These are phyloP conservation scores for Aspidiotus destructor DNA, from an alignment of 2,888 invertebrate genomes.

Conservation along the genomic window DNA sequence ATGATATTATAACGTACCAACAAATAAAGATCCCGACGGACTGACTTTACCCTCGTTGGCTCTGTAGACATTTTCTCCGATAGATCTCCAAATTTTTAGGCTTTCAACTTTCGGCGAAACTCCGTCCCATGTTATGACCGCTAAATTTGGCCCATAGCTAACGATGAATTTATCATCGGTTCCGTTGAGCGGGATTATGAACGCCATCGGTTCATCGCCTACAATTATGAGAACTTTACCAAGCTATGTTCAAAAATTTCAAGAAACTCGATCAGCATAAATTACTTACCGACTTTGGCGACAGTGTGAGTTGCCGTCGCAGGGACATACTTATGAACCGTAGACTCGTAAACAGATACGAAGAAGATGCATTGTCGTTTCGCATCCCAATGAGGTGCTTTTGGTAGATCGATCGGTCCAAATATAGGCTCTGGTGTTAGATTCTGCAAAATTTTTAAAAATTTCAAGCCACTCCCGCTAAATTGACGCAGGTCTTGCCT, in stretches of 20 bases:
- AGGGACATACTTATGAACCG: constrained; percentile 47
- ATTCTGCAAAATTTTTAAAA: no score
- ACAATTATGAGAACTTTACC: constrained; percentile 37
- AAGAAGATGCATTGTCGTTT: constrained; percentile 50
- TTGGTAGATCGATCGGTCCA: constrained; percentile 38
- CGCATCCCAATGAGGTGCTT: constrained; percentile 55
- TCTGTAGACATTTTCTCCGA: constrained; percentile 48
- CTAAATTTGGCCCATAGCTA: constrained; percentile 51
- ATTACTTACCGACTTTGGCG: constrained; percentile 38
- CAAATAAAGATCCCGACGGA: constrained; percentile 60
- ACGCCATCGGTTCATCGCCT: constrained; percentile 40
- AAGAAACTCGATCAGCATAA: neutral
- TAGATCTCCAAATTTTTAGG: constrained; percentile 51
- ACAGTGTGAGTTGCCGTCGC: constrained; percentile 45
- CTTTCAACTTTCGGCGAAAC: constrained; percentile 46
- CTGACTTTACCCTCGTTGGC: constrained; percentile 75
- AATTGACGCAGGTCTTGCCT: no score
- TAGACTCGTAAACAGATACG: constrained; percentile 50
- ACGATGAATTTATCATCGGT: constrained; percentile 52
- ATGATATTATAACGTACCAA: constrained; percentile 46
- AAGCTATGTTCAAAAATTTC: no score
- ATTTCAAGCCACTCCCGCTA: no score
- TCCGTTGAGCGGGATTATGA: constrained; percentile 37
- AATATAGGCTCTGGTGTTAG: neutral
- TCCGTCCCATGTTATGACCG: constrained; percentile 57